These are phyloP conservation scores for Chiloscyllium punctatum DNA, from an alignment of 2,797 vertebrate genomes.

Conservation along the genomic window DNA sequence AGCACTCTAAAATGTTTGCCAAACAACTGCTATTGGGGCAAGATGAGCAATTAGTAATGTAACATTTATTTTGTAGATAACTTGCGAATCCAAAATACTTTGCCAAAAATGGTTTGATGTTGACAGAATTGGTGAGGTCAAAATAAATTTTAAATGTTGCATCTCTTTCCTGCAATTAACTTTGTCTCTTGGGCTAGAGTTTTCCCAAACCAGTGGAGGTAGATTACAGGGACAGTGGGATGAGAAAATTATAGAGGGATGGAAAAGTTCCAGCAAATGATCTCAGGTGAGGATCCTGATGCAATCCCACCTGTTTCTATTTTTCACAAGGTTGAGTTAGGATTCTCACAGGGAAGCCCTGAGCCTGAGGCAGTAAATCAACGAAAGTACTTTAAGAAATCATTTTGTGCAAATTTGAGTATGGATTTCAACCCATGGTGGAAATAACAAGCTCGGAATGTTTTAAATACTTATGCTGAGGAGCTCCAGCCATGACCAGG, in stretches of 20 bases:
- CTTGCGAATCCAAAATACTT: neutral
- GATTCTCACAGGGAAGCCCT: neutral
- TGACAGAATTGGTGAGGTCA: no score
- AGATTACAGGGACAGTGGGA: no score
- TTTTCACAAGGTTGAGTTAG: neutral
- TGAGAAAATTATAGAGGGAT: neutral
- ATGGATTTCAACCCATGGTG: neutral
- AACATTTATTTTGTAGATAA: neutral
- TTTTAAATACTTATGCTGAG: neutral
- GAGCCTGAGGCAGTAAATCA: neutral
- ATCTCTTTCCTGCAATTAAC: neutral
- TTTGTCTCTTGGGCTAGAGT: neutral
- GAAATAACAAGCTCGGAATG: neutral
- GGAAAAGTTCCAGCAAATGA: neutral
- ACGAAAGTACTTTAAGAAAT: neutral
- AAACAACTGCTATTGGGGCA: neutral
- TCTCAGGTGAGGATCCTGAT: neutral
- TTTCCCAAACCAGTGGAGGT: neutral
- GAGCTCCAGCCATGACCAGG: no score
- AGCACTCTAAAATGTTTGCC: neutral
- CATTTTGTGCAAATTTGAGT: no score
- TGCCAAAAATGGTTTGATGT: neutral
- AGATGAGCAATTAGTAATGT: neutral
- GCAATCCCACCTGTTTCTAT: neutral
- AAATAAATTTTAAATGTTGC: neutral